Base-by-base conservation (phyloP, 1,140 invertebrate genomes). In the Stenopsyche tienmushanensis region DNA sequence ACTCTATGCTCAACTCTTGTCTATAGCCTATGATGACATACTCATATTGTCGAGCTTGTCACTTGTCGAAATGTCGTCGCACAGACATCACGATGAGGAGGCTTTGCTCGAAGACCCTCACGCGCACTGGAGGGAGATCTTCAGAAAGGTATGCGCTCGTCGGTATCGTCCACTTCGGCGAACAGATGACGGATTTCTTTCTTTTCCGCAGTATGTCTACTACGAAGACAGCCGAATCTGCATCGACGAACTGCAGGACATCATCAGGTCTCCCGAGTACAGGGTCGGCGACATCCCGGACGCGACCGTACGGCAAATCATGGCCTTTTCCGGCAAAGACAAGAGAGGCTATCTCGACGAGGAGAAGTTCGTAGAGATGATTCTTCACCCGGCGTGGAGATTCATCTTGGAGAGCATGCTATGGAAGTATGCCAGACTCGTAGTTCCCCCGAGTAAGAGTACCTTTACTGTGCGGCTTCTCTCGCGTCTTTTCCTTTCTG, bases 301-400 rank as follows among this genome's bases (percentile, higher is more conserved):
- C 41, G 83, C 87, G 66, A 85, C 90, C 34, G 84, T 92, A 0
- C 81, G 84, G 57, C 83, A 86, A 73, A 89, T 94, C 60, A 82
- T 93, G 78, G 74, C 80, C 3, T 81, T 85, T 59, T 86, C 86
- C 8, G 92, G 94, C 77, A 73, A 78, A 13, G 85, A 94, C 75
- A 83, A 85, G 71, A 86, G 90, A 71, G 89, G 89, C 1, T 84
- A 85, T 53, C 75, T 94, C 50, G 86, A 88, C 71, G 92, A 89
- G 73, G 80, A 85, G 21, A 91, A 94, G 80, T 94, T 94, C 73
- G 84, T 91, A 41, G 77, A 82, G 9, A 89, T 94, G 88, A 89
- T 92, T 71, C 79, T 84, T 73, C 78, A 81, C 64, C 82, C 88
- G 57, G 84, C 86, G 69, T 81, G 85, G 71, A 80, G 84, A 73